Percentiles rank a stretch among this genome's conserved stretches.
Evolutionary conservation across 2,888 invertebrate genomes (phyloP).

Genomic region (Rosalia funebris): DNA sequence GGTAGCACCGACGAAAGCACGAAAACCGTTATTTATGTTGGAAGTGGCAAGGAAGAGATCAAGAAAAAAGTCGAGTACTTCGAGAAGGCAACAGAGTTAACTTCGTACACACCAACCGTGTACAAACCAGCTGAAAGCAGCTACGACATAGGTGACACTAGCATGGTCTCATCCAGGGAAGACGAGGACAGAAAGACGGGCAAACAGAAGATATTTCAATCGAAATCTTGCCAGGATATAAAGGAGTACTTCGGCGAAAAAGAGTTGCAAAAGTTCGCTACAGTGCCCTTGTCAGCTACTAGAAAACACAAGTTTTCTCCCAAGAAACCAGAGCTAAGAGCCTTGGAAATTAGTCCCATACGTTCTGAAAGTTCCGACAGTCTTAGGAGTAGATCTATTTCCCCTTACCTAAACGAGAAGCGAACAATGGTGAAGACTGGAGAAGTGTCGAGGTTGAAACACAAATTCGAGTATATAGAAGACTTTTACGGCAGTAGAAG

Average conservation of each 20-base stretch:
- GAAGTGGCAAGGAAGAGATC: conserved; percentile 71
- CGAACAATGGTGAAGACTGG: conserved; percentile 79
- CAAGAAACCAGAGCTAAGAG: conserved; percentile 57
- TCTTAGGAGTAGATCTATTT: conserved; percentile 76
- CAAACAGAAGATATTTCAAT: conserved; percentile 50
- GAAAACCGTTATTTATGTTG: conserved; percentile 74
- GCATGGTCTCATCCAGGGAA: conserved; percentile 28
- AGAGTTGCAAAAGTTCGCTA: conserved; percentile 70
- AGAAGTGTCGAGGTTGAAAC: conserved; percentile 80
- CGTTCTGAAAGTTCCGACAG: conserved; percentile 67
- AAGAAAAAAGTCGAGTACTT: conserved; percentile 83
- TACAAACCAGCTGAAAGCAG: conserved; percentile 66
- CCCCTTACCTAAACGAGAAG: conserved; percentile 78
- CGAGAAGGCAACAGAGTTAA: conserved; percentile 73
- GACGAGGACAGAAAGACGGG: conserved; percentile 23
- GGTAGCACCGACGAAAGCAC: conserved; percentile 76
- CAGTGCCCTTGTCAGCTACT: conserved; percentile 66
- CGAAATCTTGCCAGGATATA: conserved; percentile 78
- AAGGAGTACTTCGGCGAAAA: conserved; percentile 86
- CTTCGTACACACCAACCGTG: conserved; percentile 62
- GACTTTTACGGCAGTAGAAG: conserved; percentile 52
- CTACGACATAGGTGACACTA: conserved; percentile 45
- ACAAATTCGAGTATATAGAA: conserved; percentile 78
- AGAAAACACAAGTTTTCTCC: conserved; percentile 65
- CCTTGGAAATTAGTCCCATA: conserved; percentile 61